Conservation (phyloP, 2,797 vertebrate species). For the Aselliscus stoliczkanus region DNA sequence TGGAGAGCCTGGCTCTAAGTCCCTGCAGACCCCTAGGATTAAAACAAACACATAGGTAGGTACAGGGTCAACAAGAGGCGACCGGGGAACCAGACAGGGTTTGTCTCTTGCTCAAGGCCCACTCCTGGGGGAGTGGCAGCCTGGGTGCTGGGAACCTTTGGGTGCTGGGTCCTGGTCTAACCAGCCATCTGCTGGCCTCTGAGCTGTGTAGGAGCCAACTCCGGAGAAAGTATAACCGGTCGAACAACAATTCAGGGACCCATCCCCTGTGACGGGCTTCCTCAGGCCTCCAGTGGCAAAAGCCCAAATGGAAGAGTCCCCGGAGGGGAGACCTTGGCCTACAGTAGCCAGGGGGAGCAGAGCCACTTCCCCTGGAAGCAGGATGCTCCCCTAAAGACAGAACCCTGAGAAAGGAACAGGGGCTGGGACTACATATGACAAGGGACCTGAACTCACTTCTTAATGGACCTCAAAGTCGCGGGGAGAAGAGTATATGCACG, state of each 20-base stretch:
- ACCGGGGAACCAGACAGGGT: not conserved
- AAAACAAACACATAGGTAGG: not conserved
- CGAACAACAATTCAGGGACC: not conserved
- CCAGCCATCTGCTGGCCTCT: not conserved
- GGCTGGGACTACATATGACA: not conserved
- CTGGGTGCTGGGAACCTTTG: not conserved
- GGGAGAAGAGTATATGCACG: not conserved
- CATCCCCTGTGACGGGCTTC: not conserved
- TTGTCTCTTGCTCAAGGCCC: not conserved
- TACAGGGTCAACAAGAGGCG: not conserved
- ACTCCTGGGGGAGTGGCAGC: not conserved
- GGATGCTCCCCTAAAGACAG: not conserved
- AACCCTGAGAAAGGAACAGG: not conserved
- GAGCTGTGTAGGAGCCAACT: not conserved
- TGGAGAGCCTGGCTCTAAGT: not conserved
- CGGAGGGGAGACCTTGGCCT: not conserved
- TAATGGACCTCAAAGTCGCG: not conserved
- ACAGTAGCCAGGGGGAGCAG: not conserved
- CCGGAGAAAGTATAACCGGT: not conserved
- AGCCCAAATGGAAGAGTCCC: not conserved
- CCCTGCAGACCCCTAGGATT: not conserved
- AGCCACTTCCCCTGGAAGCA: not conserved
- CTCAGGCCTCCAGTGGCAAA: not conserved
- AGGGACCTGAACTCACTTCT: not conserved
- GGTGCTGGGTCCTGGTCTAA: not conserved